Conservation (phyloP, 1,140 invertebrate genomes). For the Mercenaria mercenaria region DNA sequence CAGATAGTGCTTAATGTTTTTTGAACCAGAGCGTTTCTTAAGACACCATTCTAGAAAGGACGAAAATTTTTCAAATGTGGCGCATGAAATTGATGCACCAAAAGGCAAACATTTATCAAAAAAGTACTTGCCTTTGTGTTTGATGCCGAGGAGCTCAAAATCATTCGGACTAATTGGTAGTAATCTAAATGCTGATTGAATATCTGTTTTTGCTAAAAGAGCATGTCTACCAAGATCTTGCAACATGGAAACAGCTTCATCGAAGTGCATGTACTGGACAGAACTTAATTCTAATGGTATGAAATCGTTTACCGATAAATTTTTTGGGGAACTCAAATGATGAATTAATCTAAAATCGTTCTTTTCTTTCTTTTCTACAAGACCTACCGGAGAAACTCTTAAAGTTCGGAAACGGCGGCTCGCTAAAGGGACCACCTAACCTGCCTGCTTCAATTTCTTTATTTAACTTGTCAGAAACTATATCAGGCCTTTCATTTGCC, state of each 20-base stretch:
- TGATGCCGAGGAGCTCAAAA: conserved; percentile 31
- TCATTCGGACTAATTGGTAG: conserved; percentile 23
- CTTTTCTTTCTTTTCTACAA: conserved; percentile 7
- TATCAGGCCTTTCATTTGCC: background rate
- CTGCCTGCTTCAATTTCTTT: conserved; percentile 26
- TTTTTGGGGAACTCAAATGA: conserved; percentile 49
- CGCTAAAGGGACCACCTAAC: conserved; percentile 29
- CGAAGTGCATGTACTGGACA: conserved; percentile 63
- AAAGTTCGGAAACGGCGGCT: background rate
- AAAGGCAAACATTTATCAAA: conserved; percentile 31
- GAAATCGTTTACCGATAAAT: conserved; percentile 53
- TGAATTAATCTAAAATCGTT: conserved; percentile 51
- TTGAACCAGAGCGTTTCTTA: background rate
- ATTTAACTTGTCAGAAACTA: conserved; percentile 8
- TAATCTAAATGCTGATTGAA: conserved; percentile 41
- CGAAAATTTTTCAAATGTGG: conserved; percentile 12
- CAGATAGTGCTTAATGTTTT: conserved; percentile 22
- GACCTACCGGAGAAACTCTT: conserved; percentile 20
- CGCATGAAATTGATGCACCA: background rate
- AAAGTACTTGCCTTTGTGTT: conserved; percentile 14
- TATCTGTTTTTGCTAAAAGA: conserved; percentile 54
- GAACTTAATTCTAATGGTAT: conserved; percentile 62
- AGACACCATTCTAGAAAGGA: conserved; percentile 5
- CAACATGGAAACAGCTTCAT: conserved; percentile 62
- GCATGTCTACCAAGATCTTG: conserved; percentile 48